phyloP scores from a whole-genome alignment of 1,140 invertebrate species.

The Drosophila nikananu region DNA sequence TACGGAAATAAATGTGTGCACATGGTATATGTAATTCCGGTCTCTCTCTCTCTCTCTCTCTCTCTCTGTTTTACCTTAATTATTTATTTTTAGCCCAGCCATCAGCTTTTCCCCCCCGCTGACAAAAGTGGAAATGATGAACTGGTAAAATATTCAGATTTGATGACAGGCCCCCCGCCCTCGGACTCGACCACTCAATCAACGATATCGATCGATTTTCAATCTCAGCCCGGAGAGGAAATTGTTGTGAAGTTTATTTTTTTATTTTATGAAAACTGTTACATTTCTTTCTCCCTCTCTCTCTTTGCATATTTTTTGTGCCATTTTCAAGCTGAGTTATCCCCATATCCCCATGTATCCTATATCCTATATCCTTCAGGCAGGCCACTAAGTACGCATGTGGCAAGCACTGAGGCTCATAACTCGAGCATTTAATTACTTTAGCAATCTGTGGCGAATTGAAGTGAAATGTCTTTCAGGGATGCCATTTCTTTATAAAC shows the following conservation, averaged over 20 bases:
- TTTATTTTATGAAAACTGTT: constrained; percentile 39
- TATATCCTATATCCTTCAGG: background rate
- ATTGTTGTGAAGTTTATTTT: constrained; percentile 56
- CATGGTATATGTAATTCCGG: constrained; percentile 3
- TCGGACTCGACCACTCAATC: constrained; percentile 22
- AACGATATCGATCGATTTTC: constrained; percentile 54
- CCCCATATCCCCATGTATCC: background rate
- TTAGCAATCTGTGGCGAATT: constrained; percentile 37
- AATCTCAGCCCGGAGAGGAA: constrained; percentile 38
- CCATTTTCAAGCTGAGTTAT: constrained; percentile 15
- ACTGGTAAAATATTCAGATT: constrained; percentile 51
- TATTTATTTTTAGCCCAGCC: constrained; percentile 53
- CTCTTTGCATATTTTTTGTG: background rate
- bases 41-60: constrained; percentile 19
- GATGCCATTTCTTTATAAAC: background rate
- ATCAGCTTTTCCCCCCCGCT: background rate
- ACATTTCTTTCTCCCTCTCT: constrained; percentile 6
- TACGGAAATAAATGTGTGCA: background rate
- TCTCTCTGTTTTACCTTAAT: constrained; percentile 35
- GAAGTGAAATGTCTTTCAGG: background rate
- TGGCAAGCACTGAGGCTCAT: constrained; percentile 8
- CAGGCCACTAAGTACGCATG: background rate
- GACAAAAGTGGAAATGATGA: constrained; percentile 42
- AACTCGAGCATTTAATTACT: constrained; percentile 49
- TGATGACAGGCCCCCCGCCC: constrained; percentile 13